phyloP scores from a whole-genome alignment of 1,140 invertebrate genomes.

The Sitodiplosis mosellana region DNA sequence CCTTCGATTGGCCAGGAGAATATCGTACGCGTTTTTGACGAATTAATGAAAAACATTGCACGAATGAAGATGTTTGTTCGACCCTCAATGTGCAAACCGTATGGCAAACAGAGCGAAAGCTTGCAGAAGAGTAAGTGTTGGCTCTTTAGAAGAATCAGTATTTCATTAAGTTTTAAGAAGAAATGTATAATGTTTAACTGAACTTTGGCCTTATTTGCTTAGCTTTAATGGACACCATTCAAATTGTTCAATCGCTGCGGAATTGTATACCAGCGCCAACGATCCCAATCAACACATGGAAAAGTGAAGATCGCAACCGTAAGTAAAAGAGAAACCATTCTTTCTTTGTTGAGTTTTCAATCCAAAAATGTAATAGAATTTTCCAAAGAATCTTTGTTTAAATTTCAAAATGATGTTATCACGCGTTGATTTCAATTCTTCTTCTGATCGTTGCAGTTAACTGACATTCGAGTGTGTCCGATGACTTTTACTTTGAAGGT shows the following conservation, averaged over 20 bases:
- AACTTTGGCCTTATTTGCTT: conserved; percentile 7
- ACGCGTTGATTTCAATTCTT: too few relatives aligned
- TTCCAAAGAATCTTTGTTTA: too few relatives aligned
- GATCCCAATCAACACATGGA: conserved; percentile 72
- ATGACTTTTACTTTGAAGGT: too few relatives aligned
- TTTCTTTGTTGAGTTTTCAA: too few relatives aligned
- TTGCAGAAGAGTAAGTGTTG: conserved; percentile 58
- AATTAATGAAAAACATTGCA: conserved; percentile 69
- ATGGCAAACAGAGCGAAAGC: conserved; percentile 71
- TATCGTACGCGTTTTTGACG: conserved; percentile 59
- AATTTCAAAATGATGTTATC: too few relatives aligned
- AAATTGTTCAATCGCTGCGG: conserved; percentile 60
- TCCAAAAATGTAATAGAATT: too few relatives aligned
- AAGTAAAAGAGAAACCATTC: too few relatives aligned
- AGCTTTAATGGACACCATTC: conserved; percentile 70
- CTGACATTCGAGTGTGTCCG: too few relatives aligned
- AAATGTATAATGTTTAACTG: not conserved
- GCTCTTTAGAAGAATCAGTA: not conserved
- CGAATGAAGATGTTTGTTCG: conserved; percentile 68
- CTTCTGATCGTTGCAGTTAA: too few relatives aligned
- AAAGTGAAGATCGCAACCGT: conserved; percentile 40
- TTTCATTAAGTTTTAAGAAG: not conserved
- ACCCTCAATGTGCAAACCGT: conserved; percentile 73
- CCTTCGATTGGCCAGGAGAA: conserved; percentile 46
- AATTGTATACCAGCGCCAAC: conserved; percentile 68